A percentile compares a stretch with the other conserved stretches of the same genome.
These are phyloP conservation scores for Parapsyche elsis DNA, from an alignment of 1,140 invertebrate species.

Conservation along the genomic window DNA sequence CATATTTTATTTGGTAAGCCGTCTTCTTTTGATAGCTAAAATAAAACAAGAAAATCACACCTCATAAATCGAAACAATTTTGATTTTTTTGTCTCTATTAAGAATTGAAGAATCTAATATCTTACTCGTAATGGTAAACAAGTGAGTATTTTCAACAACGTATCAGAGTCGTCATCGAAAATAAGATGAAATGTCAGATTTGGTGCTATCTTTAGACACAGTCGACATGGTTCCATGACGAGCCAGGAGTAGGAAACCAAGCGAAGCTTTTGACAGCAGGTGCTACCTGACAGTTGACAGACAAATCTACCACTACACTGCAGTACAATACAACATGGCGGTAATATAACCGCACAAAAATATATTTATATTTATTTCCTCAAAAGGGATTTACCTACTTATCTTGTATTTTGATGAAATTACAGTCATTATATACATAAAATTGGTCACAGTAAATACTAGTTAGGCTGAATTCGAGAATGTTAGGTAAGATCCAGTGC, in stretches of 20 bases:
- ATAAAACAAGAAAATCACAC: background rate
- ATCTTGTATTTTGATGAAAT: too few species aligned
- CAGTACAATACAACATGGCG: background rate
- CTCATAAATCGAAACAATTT: too few species aligned
- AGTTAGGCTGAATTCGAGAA: too few species aligned
- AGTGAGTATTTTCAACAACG: conserved; percentile 65
- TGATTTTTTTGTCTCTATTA: too few species aligned
- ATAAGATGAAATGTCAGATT: conserved; percentile 61
- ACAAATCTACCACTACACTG: background rate
- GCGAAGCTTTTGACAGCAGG: too few species aligned
- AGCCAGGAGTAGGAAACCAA: too few species aligned
- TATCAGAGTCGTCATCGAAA: conserved; percentile 64
- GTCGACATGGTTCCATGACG: conserved; percentile 61
- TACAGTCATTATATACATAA: too few species aligned
- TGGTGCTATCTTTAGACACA: conserved; percentile 63
- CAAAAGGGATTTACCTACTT: too few species aligned
- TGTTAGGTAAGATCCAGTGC: too few species aligned
- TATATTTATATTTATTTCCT: too few species aligned
- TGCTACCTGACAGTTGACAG: background rate
- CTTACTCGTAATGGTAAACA: conserved; percentile 61
- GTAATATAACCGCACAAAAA: too few species aligned
- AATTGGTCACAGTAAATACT: too few species aligned
- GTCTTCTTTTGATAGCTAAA: background rate
- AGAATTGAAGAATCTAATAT: background rate
- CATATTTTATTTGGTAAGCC: background rate